Base-by-base conservation (phyloP, 2,797 vertebrate species). In the Semotilus atromaculatus region DNA sequence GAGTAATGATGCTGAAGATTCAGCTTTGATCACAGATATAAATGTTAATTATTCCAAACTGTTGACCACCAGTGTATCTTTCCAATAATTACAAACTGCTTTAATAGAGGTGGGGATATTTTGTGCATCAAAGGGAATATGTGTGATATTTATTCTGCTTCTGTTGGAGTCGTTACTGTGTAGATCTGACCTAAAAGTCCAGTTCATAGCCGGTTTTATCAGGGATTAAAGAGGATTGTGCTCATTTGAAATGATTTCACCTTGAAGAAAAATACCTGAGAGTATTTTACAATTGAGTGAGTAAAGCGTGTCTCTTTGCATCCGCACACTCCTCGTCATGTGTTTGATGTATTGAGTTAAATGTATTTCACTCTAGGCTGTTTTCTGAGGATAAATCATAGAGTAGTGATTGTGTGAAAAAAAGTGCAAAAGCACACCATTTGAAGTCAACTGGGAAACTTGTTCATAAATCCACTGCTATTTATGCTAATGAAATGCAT, bases 221-320 rank as follows among this genome's bases (percentile, higher is more conserved):
- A 88, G 79, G 91, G 92, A 90, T 94, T 94, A 93, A 90, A 91
- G 23, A 86, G 92, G 93, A 94, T 94, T 93, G 90, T 91, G 89
- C 92, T 93, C 91, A 92, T 92, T 86, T 93, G 85, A 51, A 90
- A 31, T 82, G 92, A 93, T 93, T 93, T 92, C 91, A 86, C 43
- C 76, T 84, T 87, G 87, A 88, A 67, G 82, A 29, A 11, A 81
- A 88, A 89, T 89, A 85, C 88, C 87, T 90, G 83, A 58, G 55
- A 68, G 80, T 85, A 87, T 90, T 90, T 90, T 85, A 89, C 91
- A 89, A 88, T 89, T 90, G 84, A 75, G 74, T 21, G 70, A 80
- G 86, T 87, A 10, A 80, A 85, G 19, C 82, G 86, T 38, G 60
- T 75, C 38, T 80, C 60, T 74, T 58, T 64, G 64, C 73, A 88